Evolutionary conservation across 2,888 invertebrate species (phyloP).

Genomic region (Ernsta delagoae): DNA sequence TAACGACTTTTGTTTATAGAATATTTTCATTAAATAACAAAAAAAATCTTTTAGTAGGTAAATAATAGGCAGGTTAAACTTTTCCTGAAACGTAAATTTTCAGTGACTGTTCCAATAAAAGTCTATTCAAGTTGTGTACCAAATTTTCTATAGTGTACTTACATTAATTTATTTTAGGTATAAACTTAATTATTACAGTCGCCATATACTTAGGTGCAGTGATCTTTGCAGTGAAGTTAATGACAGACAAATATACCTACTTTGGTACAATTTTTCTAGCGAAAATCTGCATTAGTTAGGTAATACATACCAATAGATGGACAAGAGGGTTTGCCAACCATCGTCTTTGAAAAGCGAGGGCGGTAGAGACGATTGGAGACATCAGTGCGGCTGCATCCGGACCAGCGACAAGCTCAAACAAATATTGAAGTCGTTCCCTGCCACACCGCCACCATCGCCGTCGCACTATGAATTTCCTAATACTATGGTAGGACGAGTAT

Average conservation of each 20-base stretch:
- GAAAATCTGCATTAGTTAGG: background rate
- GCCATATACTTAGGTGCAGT: background rate
- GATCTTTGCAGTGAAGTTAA: background rate
- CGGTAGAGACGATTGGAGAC: slow-evolving; percentile 48
- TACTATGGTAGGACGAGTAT: slow-evolving; percentile 15
- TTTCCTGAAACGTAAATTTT: background rate
- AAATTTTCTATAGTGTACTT: background rate
- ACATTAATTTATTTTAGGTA: background rate
- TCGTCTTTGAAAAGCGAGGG: background rate
- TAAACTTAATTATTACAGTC: too few species aligned
- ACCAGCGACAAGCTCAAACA: slow-evolving; percentile 72
- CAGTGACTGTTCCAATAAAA: background rate
- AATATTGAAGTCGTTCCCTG: slow-evolving; percentile 62
- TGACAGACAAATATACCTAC: background rate
- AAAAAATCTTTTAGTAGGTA: too few species aligned
- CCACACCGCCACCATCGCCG: slow-evolving; percentile 62
- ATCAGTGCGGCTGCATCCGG: slow-evolving; percentile 64
- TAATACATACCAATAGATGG: slow-evolving; percentile 21
- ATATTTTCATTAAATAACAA: background rate
- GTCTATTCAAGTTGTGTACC: background rate
- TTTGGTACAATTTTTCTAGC: background rate
- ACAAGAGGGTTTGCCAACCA: background rate
- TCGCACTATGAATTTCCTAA: slow-evolving; percentile 27
- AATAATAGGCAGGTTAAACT: background rate
- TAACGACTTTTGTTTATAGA: background rate